Base-by-base conservation (phyloP, 2,888 invertebrate species). In the Liopterus haemorrhoidalis region DNA sequence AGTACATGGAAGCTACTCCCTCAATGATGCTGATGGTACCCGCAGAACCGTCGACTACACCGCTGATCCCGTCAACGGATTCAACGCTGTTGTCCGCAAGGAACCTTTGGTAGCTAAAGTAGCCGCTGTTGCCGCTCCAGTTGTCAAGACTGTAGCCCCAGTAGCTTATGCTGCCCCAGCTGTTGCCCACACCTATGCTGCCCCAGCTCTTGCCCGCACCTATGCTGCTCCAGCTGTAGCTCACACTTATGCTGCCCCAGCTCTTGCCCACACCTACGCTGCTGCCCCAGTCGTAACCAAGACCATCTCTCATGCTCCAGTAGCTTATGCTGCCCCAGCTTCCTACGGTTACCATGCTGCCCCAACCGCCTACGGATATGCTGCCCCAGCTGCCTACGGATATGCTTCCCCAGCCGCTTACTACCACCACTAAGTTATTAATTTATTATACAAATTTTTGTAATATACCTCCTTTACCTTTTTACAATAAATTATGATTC, bases 51-150 rank as follows among this genome's bases (percentile, higher is more conserved):
- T 75, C 6, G 71, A 74, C 54, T 75, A 75, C 60, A 69, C 70
- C 22, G 78, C 78, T 14, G 78, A 78, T 59, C 74, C 78, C 19
- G 68, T 72, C 41, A 74, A 77, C 54, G 78, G 78, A 2, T 79
- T 79, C 67, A 78, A 78, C 64, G 79, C 78, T 5, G 73, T 78
- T 31, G 79, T 81, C 1, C 77, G 75, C 65, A 75, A 74, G 55
- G 78, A 76, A 53, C 77, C 79, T 1, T 54, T 69, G 1, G 72
- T 71, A 0, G 56, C 58, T 11, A 57, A 58, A 52, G 67, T 67
- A 1, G 72, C 71, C 53, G 70, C 70, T 0, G 69, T 67, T 1
- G 69, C 66, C 5, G 67, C 65, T 16, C 27, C 35, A 21, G 35
- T 22, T n/a, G 31, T 30, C 9, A 41, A 43, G 27, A 32, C 46